Evolutionary conservation across 2,888 invertebrate species (phyloP), one percentile per base, ranked within the genome.

Genomic region (Abscondita cerata): DNA sequence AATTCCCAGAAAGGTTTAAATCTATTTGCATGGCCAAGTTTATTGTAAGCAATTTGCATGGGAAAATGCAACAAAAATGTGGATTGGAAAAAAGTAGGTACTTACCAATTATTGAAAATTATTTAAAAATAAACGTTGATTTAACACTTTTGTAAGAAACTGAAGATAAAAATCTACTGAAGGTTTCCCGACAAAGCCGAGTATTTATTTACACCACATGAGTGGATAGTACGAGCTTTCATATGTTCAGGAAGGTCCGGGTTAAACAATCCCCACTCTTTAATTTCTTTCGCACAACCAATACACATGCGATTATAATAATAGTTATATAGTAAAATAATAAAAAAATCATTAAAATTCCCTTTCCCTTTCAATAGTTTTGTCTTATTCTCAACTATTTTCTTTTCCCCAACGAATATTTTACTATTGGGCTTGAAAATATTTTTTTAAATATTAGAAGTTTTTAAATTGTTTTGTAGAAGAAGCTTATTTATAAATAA

Each of bases 201-300:
- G 48, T 33, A 48, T 48, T 48, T 48, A 48, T 48, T 48, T 54
- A 54, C 54, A 50, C 31, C 56, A 40, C 38, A 56, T 48, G 38
- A 52, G 54, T 59, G 55, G 61, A 40, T 36, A 52, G 38, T 19
- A 31, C 34, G 52, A 48, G 59, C 61, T 61, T 65, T 65, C 61
- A 62, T 65, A 62, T 51, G 44, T 62, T 65, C 46, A 20, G 57
- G 38, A 61, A 57, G 60, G 61, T 61, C 64, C 58, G 38, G 58
- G 55, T 48, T 48, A 20, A 20, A 51, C 51, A 48, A 52, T 52
- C 65, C 61, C 51, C 58, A 54, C 56, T 18, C 52, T 52, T n/a
- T 46, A 20, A 15, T 15, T 51, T 34, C 36, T 51, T 20, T 48
- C 33, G 33, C 33, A 25, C 25, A 25, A 25, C 25, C 25, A 25